These are phyloP conservation scores for Serranochromis macrocephalus DNA, from an alignment of 2,113 vertebrate genomes.

Conservation along the genomic window DNA sequence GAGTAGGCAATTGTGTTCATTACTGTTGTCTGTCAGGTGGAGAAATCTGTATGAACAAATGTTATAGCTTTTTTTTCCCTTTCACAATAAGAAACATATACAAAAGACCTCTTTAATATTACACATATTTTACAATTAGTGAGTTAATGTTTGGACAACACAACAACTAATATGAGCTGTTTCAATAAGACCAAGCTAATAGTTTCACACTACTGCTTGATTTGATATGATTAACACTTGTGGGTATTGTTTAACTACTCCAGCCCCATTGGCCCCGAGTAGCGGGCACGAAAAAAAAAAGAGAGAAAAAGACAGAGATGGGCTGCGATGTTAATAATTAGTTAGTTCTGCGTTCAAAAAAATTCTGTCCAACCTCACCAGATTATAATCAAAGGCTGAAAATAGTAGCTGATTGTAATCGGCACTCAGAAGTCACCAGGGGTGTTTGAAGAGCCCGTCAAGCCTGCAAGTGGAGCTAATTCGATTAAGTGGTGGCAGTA, in stretches of 20 bases:
- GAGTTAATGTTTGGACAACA: neutral
- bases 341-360: conserved; percentile 56
- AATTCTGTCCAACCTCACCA: conserved; percentile 63
- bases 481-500: conserved; percentile 72
- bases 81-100: neutral
- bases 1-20: conserved; percentile 15
- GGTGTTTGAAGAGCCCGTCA: conserved; percentile 73
- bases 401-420: conserved; percentile 76
- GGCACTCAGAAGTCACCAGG: conserved; percentile 71
- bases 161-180: conserved; percentile 5
- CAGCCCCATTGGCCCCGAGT: conserved; percentile 36
- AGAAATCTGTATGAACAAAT: neutral
- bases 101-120: neutral
- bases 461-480: conserved; percentile 72
- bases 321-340: conserved; percentile 66
- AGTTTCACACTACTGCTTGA: conserved; percentile 34
- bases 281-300: conserved; percentile 18
- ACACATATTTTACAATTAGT: neutral
- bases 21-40: neutral
- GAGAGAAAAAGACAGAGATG: conserved; percentile 9
- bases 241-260: conserved; percentile 61
- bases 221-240: conserved; percentile 62
- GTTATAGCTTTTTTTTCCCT: neutral
- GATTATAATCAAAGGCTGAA: conserved; percentile 77
- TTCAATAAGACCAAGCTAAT: conserved; percentile 52